These are phyloP conservation scores for Calyptommatus sinebrachiatus DNA, from an alignment of 2,113 vertebrate genomes.

Conservation along the genomic window DNA sequence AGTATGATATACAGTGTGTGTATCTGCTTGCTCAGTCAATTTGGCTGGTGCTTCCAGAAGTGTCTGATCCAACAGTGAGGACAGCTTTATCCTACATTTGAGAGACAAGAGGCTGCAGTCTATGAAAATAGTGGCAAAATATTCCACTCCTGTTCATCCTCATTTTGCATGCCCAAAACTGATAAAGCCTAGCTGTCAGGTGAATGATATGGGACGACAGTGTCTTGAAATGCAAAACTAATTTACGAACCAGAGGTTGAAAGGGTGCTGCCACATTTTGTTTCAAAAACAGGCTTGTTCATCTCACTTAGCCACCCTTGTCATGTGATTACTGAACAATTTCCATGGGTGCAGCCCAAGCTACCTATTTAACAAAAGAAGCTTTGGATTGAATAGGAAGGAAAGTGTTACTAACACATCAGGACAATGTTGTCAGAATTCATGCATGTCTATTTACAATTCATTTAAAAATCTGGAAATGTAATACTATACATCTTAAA, in stretches of 20 bases:
- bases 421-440: background rate
- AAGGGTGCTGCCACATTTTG: background rate
- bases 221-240: background rate
- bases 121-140: constrained; percentile 17
- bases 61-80: constrained; percentile 44
- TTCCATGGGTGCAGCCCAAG: constrained; percentile 14
- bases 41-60: constrained; percentile 29
- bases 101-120: constrained; percentile 19
- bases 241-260: background rate
- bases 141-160: background rate
- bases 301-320: background rate
- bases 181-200: background rate
- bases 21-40: constrained; percentile 35
- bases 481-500: background rate
- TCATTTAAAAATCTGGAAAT: background rate
- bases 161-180: background rate
- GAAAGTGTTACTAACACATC: constrained; percentile 1
- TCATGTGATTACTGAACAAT: background rate
- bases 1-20: constrained; percentile 58
- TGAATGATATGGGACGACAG: background rate
- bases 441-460: background rate
- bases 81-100: constrained; percentile 37
- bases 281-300: constrained; percentile 3
- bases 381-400: constrained; percentile 1
- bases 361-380: constrained; percentile 9